phyloP scores from a whole-genome alignment of 2,888 invertebrate genomes.

The Pterobdella sp. region DNA sequence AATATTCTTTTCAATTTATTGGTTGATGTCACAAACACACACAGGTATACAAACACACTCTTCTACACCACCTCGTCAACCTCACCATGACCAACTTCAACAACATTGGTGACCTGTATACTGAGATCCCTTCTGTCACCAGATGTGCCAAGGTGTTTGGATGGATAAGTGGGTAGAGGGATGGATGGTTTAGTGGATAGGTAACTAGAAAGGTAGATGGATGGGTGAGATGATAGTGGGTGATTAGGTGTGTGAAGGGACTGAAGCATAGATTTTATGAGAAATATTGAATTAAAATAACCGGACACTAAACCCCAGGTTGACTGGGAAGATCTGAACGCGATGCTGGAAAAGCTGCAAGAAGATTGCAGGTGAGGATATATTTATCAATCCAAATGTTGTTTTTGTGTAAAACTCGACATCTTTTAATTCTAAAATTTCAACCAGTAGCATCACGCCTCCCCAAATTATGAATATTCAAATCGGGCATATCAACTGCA shows the following conservation, averaged over 20 bases:
- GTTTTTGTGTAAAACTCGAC: too few relatives aligned
- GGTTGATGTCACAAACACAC: too few relatives aligned
- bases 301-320: slow-evolving; percentile 58
- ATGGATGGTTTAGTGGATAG: not conserved
- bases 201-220: not conserved
- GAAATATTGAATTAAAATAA: not conserved
- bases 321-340: slow-evolving; percentile 83
- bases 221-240: not conserved
- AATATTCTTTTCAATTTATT: too few relatives aligned
- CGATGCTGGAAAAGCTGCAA: slow-evolving; percentile 79
- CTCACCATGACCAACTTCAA: slow-evolving; percentile 94
- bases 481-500: too few relatives aligned
- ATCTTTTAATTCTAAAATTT: too few relatives aligned
- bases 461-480: too few relatives aligned
- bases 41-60: slow-evolving; percentile 95
- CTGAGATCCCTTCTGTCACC: slow-evolving; percentile 59
- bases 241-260: not conserved
- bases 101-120: slow-evolving; percentile 90
- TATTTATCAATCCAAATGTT: too few relatives aligned
- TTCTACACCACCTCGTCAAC: slow-evolving; percentile 91
- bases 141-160: slow-evolving; percentile 60
- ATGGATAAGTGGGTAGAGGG: not conserved
- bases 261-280: not conserved
- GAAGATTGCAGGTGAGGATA: slow-evolving; percentile 88
- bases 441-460: too few relatives aligned